Conservation (phyloP, 2,113 vertebrate species). For the Larimichthys crocea region DNA sequence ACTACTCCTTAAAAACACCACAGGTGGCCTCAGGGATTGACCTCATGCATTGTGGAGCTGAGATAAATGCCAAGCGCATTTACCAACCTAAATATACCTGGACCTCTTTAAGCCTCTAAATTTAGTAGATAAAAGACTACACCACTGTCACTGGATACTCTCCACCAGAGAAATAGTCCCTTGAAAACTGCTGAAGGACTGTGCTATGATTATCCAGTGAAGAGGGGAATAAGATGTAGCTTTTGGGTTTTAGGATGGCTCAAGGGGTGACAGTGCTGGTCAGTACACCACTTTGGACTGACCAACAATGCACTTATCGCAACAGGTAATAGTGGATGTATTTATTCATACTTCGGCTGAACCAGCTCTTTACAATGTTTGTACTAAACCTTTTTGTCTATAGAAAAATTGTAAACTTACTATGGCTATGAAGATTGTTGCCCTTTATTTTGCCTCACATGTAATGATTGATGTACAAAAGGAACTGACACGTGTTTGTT, state of each 20-base stretch:
- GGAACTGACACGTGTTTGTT: background rate
- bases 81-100: conserved; percentile 29
- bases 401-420: background rate
- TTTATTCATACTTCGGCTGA: background rate
- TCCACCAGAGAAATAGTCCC: background rate
- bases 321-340: background rate
- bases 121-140: background rate
- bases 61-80: conserved; percentile 38
- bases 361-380: background rate
- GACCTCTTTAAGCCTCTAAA: conserved; percentile 1
- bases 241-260: background rate
- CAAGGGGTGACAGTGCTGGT: no score
- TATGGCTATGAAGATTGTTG: background rate
- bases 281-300: no score
- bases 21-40: conserved; percentile 45
- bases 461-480: conserved; percentile 1
- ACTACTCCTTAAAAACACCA: conserved; percentile 43
- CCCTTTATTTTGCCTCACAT: background rate
- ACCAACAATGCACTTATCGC: no score
- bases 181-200: background rate
- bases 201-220: background rate
- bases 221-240: background rate
- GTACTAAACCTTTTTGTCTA: background rate
- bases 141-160: background rate
- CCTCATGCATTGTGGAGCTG: conserved; percentile 39